Conservation (phyloP, 2,113 vertebrate species). For the Hippocampus barbouri region DNA sequence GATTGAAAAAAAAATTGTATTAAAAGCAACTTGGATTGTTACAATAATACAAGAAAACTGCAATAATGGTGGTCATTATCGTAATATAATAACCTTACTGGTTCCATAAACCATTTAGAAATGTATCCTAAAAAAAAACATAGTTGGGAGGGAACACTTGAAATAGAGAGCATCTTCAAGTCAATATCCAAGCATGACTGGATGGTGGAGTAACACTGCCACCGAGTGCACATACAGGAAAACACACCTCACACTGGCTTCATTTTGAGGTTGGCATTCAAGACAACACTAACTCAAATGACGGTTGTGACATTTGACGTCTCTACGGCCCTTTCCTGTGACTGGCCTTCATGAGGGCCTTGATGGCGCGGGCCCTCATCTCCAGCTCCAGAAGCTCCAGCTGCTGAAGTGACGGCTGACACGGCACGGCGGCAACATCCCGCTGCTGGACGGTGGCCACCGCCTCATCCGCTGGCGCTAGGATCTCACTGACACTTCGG, state of each 20-base stretch:
- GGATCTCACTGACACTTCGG: constrained; percentile 91
- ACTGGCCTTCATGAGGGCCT: constrained; percentile 95
- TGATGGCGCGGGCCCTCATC: constrained; percentile 96
- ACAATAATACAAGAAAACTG: too few relatives aligned
- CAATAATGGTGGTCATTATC: too few relatives aligned
- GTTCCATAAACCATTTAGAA: too few relatives aligned
- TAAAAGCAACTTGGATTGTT: too few relatives aligned
- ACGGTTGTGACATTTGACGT: not conserved
- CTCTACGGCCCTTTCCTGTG: constrained; percentile 50
- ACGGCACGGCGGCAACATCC: constrained; percentile 39
- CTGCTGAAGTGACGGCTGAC: constrained; percentile 89
- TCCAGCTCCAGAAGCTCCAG: constrained; percentile 93
- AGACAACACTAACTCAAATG: not conserved
- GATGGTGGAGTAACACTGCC: constrained; percentile 39
- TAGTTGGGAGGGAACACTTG: not conserved
- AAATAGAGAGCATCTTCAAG: not conserved
- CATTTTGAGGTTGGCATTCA: constrained; percentile 8
- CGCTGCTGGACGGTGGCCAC: constrained; percentile 19
- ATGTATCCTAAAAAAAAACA: not conserved
- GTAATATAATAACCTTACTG: too few relatives aligned
- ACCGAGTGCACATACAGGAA: constrained; percentile 46
- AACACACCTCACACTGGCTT: constrained; percentile 2
- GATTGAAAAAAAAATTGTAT: too few relatives aligned
- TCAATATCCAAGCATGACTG: not conserved
- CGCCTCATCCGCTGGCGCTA: constrained; percentile 67